These are phyloP conservation scores for Mactra quadrangularis DNA, from an alignment of 1,140 invertebrate species.

Conservation along the genomic window DNA sequence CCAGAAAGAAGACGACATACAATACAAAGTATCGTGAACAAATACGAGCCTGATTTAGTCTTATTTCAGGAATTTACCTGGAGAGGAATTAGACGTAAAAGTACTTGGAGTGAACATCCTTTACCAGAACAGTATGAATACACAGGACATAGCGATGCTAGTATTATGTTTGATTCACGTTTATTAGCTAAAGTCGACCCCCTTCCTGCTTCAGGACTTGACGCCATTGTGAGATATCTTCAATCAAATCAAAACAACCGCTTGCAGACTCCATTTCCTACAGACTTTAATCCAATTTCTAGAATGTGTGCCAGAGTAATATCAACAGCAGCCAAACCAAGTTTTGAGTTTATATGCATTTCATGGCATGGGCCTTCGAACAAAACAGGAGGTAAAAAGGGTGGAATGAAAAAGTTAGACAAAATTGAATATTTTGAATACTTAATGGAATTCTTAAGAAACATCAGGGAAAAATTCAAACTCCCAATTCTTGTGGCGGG, in stretches of 20 bases:
- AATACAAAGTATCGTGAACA: conserved; percentile 16
- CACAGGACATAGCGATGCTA: conserved; percentile 33
- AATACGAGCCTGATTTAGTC: conserved; percentile 26
- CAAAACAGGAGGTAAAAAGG: neutral
- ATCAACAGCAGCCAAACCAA: neutral
- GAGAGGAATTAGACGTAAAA: conserved; percentile 21
- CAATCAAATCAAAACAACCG: conserved; percentile 11
- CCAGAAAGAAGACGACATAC: conserved; percentile 27
- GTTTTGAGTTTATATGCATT: conserved; percentile 27
- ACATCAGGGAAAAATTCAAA: conserved; percentile 25
- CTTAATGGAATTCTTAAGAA: conserved; percentile 27
- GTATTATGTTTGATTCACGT: conserved; percentile 26
- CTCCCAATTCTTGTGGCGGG: conserved; percentile 29
- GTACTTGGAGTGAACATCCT: conserved; percentile 17
- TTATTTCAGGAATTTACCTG: conserved; percentile 52
- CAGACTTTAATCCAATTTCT: conserved; percentile 15
- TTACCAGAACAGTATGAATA: conserved; percentile 29
- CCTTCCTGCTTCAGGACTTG: neutral
- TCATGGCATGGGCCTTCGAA: conserved; percentile 29
- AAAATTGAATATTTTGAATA: conserved; percentile 33
- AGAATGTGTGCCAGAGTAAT: conserved; percentile 6
- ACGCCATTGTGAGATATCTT: neutral
- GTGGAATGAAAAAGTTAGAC: neutral
- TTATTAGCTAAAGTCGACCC: conserved; percentile 2
- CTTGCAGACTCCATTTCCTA: conserved; percentile 9